Evolutionary conservation across 2,113 vertebrate species (phyloP).

Genomic region (Mus musculus): DNA sequence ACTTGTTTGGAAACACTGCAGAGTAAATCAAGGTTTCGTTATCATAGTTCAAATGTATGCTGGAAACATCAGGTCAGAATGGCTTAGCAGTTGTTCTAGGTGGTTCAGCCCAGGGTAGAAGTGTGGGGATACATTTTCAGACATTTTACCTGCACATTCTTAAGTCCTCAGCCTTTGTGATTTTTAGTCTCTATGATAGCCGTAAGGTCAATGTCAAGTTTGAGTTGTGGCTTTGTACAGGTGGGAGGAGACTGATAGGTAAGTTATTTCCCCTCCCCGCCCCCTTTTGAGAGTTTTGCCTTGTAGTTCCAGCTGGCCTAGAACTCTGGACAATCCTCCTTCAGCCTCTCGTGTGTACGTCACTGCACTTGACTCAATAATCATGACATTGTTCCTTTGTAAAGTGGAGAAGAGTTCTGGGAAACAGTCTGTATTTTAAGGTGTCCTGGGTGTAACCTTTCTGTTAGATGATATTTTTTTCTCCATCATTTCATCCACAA

Average conservation of each 20-base stretch:
- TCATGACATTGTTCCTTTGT: background rate
- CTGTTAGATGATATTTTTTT: background rate
- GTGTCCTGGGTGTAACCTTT: slow-evolving; percentile 24
- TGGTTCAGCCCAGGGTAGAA: background rate
- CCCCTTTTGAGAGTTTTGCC: background rate
- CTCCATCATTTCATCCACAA: slow-evolving; percentile 6
- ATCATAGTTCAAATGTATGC: background rate
- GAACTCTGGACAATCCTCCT: background rate
- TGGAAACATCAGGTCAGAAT: background rate
- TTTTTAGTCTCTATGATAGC: background rate
- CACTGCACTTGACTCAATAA: background rate
- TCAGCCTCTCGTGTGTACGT: background rate
- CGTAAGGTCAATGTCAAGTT: background rate
- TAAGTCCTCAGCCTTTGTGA: background rate
- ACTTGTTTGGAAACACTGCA: background rate
- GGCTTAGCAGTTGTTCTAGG: background rate
- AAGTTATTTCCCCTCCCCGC: background rate
- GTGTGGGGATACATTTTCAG: background rate
- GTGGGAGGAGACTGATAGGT: background rate
- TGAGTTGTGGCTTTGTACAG: background rate
- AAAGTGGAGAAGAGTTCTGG: background rate
- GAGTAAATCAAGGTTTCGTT: background rate
- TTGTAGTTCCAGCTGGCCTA: background rate
- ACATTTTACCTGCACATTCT: background rate
- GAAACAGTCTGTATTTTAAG: slow-evolving; percentile 18